These are phyloP conservation scores for Aldabrachelys gigantea DNA, from an alignment of 2,113 vertebrate species.

Conservation along the genomic window DNA sequence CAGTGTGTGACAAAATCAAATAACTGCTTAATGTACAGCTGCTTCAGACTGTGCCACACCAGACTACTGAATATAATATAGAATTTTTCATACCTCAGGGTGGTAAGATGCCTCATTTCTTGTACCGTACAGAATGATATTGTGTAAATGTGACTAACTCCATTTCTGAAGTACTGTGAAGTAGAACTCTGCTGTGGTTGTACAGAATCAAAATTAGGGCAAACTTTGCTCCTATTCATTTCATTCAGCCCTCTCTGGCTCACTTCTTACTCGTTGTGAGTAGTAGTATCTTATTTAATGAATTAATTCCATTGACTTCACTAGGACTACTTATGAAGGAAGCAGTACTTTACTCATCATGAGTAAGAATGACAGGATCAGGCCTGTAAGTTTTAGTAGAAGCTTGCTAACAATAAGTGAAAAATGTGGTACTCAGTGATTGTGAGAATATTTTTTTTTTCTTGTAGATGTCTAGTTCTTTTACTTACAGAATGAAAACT, in stretches of 20 bases:
- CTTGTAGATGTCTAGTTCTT: not conserved
- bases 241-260: not conserved
- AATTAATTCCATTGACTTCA: not conserved
- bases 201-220: not conserved
- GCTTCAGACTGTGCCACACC: not conserved
- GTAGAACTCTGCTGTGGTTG: not conserved
- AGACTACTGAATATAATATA: not conserved
- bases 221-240: not conserved
- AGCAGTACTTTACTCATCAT: not conserved
- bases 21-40: not conserved
- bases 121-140: accelerated
- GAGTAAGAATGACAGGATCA: not conserved
- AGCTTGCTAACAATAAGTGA: constrained; percentile 2
- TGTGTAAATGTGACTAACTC: not conserved
- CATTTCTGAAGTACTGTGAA: not conserved
- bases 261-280: not conserved
- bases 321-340: not conserved
- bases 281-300: not conserved
- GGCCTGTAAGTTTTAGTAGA: not conserved
- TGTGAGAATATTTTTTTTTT: not conserved
- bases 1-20: not conserved
- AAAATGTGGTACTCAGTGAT: not conserved
- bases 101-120: not conserved
- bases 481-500: too few relatives aligned
- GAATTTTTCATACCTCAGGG: not conserved